A percentile compares a stretch with the other conserved stretches of the same genome.
Conservation (phyloP, 2,888 invertebrate genomes). For the Cordylochernes scorpioides region DNA sequence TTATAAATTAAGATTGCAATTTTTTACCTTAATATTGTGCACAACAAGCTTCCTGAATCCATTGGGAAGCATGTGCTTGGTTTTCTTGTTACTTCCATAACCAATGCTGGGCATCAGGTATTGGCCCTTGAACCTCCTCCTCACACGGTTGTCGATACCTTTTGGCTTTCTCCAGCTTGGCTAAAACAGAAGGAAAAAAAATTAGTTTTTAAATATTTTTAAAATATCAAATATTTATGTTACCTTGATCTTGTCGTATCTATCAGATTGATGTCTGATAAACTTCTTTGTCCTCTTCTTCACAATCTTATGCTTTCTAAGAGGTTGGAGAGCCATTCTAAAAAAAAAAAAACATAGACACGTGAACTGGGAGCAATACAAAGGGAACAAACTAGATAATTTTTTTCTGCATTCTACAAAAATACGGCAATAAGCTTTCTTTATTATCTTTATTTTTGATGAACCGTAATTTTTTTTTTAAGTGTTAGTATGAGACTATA, state of each 20-base stretch:
- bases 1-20: no score
- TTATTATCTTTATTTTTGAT: no score
- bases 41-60: constrained; percentile 88
- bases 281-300: constrained; percentile 97
- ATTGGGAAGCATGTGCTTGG: constrained; percentile 85
- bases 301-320: constrained; percentile 61
- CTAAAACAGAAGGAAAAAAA: no score
- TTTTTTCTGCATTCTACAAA: no score
- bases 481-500: no score
- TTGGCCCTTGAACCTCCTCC: constrained; percentile 96
- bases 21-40: constrained; percentile 53
- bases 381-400: no score
- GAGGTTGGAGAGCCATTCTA: constrained; percentile 56
- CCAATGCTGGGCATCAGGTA: constrained; percentile 97
- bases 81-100: constrained; percentile 82
- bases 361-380: no score
- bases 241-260: constrained; percentile 84
- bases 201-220: no score
- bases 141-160: constrained; percentile 99
- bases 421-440: no score
- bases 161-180: constrained; percentile 98
- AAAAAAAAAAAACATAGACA: no score
- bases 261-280: constrained; percentile 91
- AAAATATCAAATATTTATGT: no score
- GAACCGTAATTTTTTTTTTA: no score